A percentile compares a stretch with the other conserved stretches of the same genome.
Conservation (phyloP, 2,888 invertebrate genomes). For the Nomada fucata region DNA sequence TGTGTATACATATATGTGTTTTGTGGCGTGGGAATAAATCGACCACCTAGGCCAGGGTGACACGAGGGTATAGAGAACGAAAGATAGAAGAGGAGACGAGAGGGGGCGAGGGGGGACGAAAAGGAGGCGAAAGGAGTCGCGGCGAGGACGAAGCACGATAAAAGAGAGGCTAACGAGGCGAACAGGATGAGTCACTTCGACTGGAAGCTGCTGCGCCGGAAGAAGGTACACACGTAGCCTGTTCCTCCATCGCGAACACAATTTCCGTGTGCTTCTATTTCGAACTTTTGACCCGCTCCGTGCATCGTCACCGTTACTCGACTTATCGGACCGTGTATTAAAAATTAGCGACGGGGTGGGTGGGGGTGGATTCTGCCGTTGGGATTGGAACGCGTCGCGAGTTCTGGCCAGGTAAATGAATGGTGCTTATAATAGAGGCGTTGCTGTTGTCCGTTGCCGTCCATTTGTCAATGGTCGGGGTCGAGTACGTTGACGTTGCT, state of each 20-base stretch:
- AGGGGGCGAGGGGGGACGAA: slow-evolving; percentile 11
- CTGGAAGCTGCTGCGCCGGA: slow-evolving; percentile 83
- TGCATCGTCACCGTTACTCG: slow-evolving; percentile 60
- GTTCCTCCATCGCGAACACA: slow-evolving; percentile 44
- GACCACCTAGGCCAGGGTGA: slow-evolving; percentile 61
- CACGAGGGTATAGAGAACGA: slow-evolving; percentile 38
- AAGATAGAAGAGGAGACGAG: slow-evolving; percentile 5
- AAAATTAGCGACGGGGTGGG: slow-evolving; percentile 51
- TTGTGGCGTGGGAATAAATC: slow-evolving; percentile 73
- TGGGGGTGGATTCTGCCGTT: slow-evolving; percentile 28
- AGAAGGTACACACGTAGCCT: slow-evolving; percentile 77
- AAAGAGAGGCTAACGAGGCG: slow-evolving; percentile 65
- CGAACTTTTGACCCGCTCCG: slow-evolving; percentile 49
- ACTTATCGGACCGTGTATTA: slow-evolving; percentile 58
- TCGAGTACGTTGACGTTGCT: slow-evolving; percentile 6
- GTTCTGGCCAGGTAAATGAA: slow-evolving; percentile 32
- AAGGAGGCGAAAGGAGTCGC: slow-evolving; percentile 47
- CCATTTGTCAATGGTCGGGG: slow-evolving; percentile 51
- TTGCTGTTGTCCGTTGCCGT: slow-evolving; percentile 17
- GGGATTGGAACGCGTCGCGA: neutral
- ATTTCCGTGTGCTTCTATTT: slow-evolving; percentile 53
- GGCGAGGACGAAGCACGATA: slow-evolving; percentile 45
- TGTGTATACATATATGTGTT: neutral
- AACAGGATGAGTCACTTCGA: slow-evolving; percentile 83
- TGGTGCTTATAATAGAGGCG: slow-evolving; percentile 37